Conservation (phyloP, 2,113 vertebrate species). For the Kryptolebias marmoratus region DNA sequence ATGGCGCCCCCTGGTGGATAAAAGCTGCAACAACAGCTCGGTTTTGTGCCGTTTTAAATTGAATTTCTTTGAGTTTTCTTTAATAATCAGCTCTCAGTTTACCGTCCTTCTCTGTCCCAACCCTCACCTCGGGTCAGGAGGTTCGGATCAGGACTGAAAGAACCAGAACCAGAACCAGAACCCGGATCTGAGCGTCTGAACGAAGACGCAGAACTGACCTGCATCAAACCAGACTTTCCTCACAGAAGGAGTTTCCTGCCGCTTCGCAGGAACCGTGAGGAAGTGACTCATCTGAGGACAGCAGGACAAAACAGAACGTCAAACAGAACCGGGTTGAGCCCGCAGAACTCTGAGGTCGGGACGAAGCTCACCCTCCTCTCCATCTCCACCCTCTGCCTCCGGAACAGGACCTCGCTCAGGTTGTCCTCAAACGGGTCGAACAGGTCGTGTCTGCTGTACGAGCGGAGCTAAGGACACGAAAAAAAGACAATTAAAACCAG, state of each 20-base stretch:
- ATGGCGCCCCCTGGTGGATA: neutral
- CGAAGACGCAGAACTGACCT: constrained; percentile 75
- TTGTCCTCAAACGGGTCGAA: constrained; percentile 90
- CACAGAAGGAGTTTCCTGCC: constrained; percentile 83
- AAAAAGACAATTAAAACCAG: neutral
- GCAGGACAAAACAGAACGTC: neutral
- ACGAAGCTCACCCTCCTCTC: constrained; percentile 80
- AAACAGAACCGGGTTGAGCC: no score
- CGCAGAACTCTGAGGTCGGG: no score
- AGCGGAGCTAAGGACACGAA: constrained; percentile 83
- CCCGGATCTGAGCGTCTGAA: neutral
- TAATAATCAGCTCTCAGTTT: no score
- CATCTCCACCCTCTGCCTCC: constrained; percentile 86
- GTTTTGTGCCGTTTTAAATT: neutral
- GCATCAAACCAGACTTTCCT: constrained; percentile 87
- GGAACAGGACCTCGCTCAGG: constrained; percentile 88
- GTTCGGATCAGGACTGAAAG: no score
- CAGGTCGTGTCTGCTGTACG: constrained; percentile 93
- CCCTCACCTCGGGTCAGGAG: no score
- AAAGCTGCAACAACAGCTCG: neutral
- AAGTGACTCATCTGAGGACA: constrained; percentile 86
- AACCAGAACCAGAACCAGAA: neutral
- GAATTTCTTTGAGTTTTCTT: neutral
- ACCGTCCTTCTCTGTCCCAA: no score
- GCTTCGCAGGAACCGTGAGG: constrained; percentile 88